Evolutionary conservation across 2,113 vertebrate genomes (phyloP), one percentile per base, ranked within the genome.

Genomic region (Himantopus leucocephalus): DNA sequence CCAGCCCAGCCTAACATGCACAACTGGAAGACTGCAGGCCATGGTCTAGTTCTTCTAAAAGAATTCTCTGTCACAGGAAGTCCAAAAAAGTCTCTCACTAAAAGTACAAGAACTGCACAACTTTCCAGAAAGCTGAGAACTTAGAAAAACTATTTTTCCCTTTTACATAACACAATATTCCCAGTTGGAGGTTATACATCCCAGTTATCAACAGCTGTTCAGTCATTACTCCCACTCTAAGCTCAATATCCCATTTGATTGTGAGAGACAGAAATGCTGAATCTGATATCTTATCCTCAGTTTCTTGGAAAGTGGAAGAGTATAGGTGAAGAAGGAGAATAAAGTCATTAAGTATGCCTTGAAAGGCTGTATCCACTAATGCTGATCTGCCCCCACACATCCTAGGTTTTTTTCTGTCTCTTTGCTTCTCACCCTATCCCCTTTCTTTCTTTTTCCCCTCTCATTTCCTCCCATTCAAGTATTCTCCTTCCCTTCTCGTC

Each of bases 231-330:
- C 85, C 90, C 63, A 84, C 63, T 92, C 78, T 59, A 70, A 70
- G 68, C 41, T 92, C 52, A 92, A 93, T 93, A 92, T 43, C n/a
- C 63, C 30, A 73, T 90, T 88, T 93, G 55, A 83, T 30, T 84
- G 41, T 53, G 66, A 91, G 53, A 60, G 60, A 81, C 62, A 91
- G 85, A 89, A 94, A 53, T 47, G 53, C n/a, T 89, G 68, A 78
- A 84, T 88, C 84, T 90, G 48, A 21, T 71, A 71, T 77, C 56
- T 70, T 76, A 73, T 50, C 60, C 47, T 94, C 43, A 15, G 43
- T 84, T 89, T 84, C 88, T 60, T 60, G 72, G 62, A 64, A 78
- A 91, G 48, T 79, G 34, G 41, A 86, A 86, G 47, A 82, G 77
- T 14, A 19, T 16, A 94, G 72, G 64, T 67, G 12, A 91, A 91